phyloP scores from a whole-genome alignment of 2,797 vertebrate genomes.

The Ceryle rudis region DNA sequence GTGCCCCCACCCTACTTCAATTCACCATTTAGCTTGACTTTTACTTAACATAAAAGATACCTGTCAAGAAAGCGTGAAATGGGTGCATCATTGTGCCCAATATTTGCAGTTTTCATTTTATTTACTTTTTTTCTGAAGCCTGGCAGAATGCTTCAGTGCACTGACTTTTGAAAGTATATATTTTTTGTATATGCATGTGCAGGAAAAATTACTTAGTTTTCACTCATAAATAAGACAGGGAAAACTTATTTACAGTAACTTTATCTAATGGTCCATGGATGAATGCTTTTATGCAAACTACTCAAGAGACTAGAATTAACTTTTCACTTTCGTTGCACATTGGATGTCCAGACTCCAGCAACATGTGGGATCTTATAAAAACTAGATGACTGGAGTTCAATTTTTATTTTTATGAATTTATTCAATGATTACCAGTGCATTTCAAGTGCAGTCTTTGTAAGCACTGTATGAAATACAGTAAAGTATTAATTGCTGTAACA shows the following conservation, averaged over 20 bases:
- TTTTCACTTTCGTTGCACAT: slow-evolving; percentile 81
- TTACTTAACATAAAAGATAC: slow-evolving; percentile 78
- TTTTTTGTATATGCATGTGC: slow-evolving; percentile 69
- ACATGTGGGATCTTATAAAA: slow-evolving; percentile 74
- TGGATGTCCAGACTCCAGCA: slow-evolving; percentile 73
- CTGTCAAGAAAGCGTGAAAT: slow-evolving; percentile 78
- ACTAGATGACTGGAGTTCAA: slow-evolving; percentile 39
- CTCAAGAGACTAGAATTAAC: slow-evolving; percentile 79
- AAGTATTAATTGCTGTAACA: slow-evolving; percentile 60
- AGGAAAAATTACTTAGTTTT: slow-evolving; percentile 79
- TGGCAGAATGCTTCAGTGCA: slow-evolving; percentile 75
- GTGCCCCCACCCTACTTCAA: slow-evolving; percentile 40
- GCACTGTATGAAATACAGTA: slow-evolving; percentile 20
- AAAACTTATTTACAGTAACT: slow-evolving; percentile 80
- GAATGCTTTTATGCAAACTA: slow-evolving; percentile 84
- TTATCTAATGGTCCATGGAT: slow-evolving; percentile 83
- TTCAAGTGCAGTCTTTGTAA: slow-evolving; percentile 49
- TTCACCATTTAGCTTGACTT: slow-evolving; percentile 74
- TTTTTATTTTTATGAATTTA: slow-evolving; percentile 67
- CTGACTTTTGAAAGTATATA: slow-evolving; percentile 78
- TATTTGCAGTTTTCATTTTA: slow-evolving; percentile 77
- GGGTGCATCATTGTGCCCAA: slow-evolving; percentile 69
- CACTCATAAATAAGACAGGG: slow-evolving; percentile 79
- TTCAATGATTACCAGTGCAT: slow-evolving; percentile 43
- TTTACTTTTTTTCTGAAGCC: slow-evolving; percentile 72